These are phyloP conservation scores for Cosmia pyralina DNA, from an alignment of 2,888 invertebrate genomes.

Conservation along the genomic window DNA sequence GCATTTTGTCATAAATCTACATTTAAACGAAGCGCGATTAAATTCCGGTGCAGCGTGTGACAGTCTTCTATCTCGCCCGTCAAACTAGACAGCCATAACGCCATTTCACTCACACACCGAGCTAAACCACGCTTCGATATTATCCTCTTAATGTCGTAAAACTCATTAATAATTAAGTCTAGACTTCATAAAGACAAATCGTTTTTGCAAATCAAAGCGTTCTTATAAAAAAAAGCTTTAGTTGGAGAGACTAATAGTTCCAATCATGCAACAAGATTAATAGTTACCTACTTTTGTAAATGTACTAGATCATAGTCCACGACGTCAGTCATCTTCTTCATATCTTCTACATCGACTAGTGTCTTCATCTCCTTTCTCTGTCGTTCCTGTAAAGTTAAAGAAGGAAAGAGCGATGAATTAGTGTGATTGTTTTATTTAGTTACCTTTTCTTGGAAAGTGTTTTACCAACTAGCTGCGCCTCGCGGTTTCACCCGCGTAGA, in stretches of 20 bases:
- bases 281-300: conserved; percentile 80
- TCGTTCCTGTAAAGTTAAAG: conserved; percentile 73
- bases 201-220: conserved; percentile 25
- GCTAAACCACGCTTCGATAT: too few species aligned
- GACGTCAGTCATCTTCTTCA: conserved; percentile 79
- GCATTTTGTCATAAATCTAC: too few species aligned
- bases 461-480: too few species aligned
- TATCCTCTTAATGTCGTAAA: neutral
- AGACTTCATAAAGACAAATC: conserved; percentile 34
- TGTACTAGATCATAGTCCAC: conserved; percentile 82
- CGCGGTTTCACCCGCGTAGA: too few species aligned
- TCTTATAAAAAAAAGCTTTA: neutral
- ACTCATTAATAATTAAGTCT: conserved; percentile 30
- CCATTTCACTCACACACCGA: too few species aligned
- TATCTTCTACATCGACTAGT: conserved; percentile 74
- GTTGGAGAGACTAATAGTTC: neutral
- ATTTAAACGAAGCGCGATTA: too few species aligned
- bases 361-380: conserved; percentile 75
- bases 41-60: too few species aligned
- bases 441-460: neutral
- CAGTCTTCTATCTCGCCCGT: too few species aligned
- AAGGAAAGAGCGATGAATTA: neutral
- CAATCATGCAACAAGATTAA: conserved; percentile 26
- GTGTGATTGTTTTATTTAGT: neutral
- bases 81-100: too few species aligned